Evolutionary conservation across 2,797 vertebrate species (phyloP), one percentile per base, ranked within the genome.

Genomic region (Halcyon leucocephala): DNA sequence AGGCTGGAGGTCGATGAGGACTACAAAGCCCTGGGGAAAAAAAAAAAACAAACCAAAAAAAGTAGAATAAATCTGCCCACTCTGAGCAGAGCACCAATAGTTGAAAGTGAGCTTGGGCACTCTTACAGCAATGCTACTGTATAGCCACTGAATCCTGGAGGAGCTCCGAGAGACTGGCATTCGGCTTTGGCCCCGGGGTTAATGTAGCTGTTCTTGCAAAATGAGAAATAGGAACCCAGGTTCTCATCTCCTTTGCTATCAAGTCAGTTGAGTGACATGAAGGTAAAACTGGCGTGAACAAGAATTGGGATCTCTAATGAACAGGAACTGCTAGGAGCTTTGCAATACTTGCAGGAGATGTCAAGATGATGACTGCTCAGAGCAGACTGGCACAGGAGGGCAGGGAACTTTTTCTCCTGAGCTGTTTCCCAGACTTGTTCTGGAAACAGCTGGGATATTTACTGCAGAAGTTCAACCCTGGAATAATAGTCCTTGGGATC

Each of bases 111-210:
- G 44, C 64, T 29, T 24, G 51, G n/a, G 55, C 65, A 46, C 54
- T 76, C 84, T 35, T 54, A 42, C 66, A 84, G 77, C 60, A 76
- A 12, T 29, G n/a, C 37, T 90, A 57, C 67, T 60, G n/a, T 28
- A 65, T 2, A 80, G 93, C 61, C 69, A 39, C 57, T 35, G 91
- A 33, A 35, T 86, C 70, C 90, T 80, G 84, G 52, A 85, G 65
- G 33, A 57, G 69, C 71, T 93, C 76, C 51, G 52, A 81, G 82
- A 82, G 62, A 48, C 76, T 93, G 94, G 84, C 76, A 83, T 95
- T 92, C 93, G 91, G 76, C 82, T 96, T 41, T 94, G 94, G 94
- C 96, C 89, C 57, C 82, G 20, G 62, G 92, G 92, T 96, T 96
- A 95, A 94, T 94, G 85, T 72, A 89, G 82, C 86, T 87, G 86